Evolutionary conservation across 2,888 invertebrate species (phyloP).

Genomic region (Catocala sponsa): DNA sequence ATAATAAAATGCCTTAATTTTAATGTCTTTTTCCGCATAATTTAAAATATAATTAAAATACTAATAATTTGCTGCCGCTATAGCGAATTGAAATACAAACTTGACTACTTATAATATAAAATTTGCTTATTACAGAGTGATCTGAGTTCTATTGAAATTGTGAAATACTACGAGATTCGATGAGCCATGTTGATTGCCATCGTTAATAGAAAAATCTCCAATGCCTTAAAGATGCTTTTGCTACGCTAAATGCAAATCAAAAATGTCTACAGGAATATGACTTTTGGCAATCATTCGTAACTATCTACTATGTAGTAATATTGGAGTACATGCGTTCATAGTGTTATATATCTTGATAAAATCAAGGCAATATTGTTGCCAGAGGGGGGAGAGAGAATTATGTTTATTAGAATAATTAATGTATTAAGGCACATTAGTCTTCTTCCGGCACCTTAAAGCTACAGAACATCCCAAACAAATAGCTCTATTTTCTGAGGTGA

Average conservation of each 20-base stretch:
- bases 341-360: background rate
- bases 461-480: too few species aligned
- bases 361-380: too few species aligned
- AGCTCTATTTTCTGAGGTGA: too few species aligned
- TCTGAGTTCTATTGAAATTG: too few species aligned
- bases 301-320: conserved; percentile 12
- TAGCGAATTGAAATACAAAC: too few species aligned
- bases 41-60: background rate
- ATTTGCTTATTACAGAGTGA: too few species aligned
- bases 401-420: too few species aligned
- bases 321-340: conserved; percentile 30
- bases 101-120: too few species aligned
- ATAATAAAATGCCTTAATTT: conserved; percentile 4
- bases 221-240: conserved; percentile 19
- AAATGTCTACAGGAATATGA: conserved; percentile 29
- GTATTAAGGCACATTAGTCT: too few species aligned
- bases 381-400: too few species aligned
- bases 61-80: too few species aligned
- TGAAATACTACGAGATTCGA: conserved; percentile 29
- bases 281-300: conserved; percentile 27
- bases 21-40: conserved; percentile 8
- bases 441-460: too few species aligned
- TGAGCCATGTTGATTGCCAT: conserved; percentile 6
- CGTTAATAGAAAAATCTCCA: background rate
- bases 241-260: conserved; percentile 34